Conservation (phyloP, 2,888 invertebrate genomes). For the Troides aeacus region DNA sequence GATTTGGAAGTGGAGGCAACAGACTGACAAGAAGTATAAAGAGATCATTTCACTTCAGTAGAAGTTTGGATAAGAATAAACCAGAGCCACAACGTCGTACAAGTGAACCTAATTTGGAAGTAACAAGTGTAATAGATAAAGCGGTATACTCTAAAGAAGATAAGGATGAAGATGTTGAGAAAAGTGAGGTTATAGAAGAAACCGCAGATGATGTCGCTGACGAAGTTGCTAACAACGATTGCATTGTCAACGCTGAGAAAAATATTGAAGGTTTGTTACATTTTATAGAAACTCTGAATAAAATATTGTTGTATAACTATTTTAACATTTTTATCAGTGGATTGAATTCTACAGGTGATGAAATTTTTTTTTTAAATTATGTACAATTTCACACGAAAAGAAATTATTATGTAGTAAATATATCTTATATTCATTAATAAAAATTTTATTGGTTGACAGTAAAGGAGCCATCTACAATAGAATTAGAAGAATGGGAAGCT, state of each 20-base stretch:
- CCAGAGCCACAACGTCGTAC: slow-evolving; percentile 63
- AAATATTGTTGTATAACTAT: too few species aligned
- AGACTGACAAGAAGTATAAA: slow-evolving; percentile 73
- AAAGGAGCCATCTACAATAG: slow-evolving; percentile 83
- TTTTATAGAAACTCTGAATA: neutral
- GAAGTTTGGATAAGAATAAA: slow-evolving; percentile 73
- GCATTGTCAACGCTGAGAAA: slow-evolving; percentile 53
- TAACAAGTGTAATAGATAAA: slow-evolving; percentile 50
- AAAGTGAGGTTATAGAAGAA: slow-evolving; percentile 71
- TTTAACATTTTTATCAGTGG: too few species aligned
- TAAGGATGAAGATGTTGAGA: slow-evolving; percentile 68
- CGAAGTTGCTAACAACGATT: slow-evolving; percentile 68
- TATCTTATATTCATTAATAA: too few species aligned
- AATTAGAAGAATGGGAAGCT: slow-evolving; percentile 92
- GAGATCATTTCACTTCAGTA: slow-evolving; percentile 72
- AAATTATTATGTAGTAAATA: neutral
- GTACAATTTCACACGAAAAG: too few species aligned
- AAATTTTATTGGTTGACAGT: slow-evolving; percentile 45
- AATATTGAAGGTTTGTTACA: slow-evolving; percentile 54
- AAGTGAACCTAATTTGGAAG: slow-evolving; percentile 69
- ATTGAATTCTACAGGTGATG: too few species aligned
- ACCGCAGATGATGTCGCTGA: slow-evolving; percentile 55
- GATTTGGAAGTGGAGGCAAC: slow-evolving; percentile 72
- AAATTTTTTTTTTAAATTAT: too few species aligned
- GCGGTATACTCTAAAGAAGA: slow-evolving; percentile 65